Evolutionary conservation across 1,140 invertebrate genomes (phyloP).

Genomic region (Pemphigus obesinymphae): DNA sequence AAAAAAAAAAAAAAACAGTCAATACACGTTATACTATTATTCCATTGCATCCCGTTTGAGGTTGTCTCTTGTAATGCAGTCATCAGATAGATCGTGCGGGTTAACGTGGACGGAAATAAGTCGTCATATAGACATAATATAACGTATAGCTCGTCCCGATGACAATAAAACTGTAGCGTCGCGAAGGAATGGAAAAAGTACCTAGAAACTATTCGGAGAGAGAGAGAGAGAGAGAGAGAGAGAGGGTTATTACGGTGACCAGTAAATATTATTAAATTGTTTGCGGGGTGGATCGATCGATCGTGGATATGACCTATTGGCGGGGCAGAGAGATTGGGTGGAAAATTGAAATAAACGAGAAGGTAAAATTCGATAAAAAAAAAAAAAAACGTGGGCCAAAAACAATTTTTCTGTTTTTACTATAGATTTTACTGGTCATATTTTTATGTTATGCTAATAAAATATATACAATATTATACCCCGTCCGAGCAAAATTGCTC

Average conservation of each 20-base stretch:
- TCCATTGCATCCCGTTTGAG: too few relatives aligned
- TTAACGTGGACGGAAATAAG: too few relatives aligned
- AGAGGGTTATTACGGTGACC: too few relatives aligned
- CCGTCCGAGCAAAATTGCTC: slow-evolving; percentile 95
- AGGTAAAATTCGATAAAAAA: not conserved
- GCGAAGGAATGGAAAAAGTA: not conserved
- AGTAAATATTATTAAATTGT: slow-evolving; percentile 3
- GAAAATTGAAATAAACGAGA: not conserved
- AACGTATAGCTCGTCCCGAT: not conserved
- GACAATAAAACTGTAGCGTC: not conserved
- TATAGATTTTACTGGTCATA: not conserved
- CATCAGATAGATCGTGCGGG: too few relatives aligned
- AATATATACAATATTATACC: slow-evolving; percentile 61
- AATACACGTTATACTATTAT: too few relatives aligned
- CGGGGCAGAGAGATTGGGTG: not conserved
- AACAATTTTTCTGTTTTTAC: not conserved
- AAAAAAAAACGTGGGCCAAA: not conserved
- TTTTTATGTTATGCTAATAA: slow-evolving; percentile 31
- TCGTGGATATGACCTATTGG: not conserved
- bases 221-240: too few relatives aligned
- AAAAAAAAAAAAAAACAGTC: too few relatives aligned
- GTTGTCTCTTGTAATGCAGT: too few relatives aligned
- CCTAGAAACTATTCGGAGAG: not conserved
- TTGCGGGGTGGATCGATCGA: not conserved
- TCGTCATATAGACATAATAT: too few relatives aligned